These are phyloP conservation scores for Pangasius mekongensis DNA, from an alignment of 2,797 vertebrate genomes.

Conservation along the genomic window DNA sequence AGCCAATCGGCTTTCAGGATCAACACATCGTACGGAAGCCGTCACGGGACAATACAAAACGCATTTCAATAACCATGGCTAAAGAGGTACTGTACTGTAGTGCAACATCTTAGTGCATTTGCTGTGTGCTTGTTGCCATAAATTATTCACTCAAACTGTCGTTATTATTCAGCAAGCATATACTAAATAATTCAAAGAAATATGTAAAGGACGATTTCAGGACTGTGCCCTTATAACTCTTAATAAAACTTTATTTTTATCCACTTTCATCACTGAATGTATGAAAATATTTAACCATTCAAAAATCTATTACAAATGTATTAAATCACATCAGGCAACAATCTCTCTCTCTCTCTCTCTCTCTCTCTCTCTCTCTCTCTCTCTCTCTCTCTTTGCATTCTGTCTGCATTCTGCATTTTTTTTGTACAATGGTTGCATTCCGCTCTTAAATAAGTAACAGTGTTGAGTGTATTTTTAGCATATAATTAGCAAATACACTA, in stretches of 20 bases:
- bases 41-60: neutral
- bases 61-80: neutral
- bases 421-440: neutral
- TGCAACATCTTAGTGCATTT: neutral
- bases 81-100: too few species aligned
- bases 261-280: neutral
- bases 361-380: too few species aligned
- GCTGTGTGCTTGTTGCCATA: neutral
- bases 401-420: too few species aligned
- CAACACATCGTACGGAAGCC: conserved; percentile 31
- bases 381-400: too few species aligned
- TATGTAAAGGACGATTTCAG: neutral
- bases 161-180: neutral
- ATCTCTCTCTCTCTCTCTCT: too few species aligned
- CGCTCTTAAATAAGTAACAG: neutral
- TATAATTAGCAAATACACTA: neutral
- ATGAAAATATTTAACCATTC: neutral
- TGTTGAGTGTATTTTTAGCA: neutral
- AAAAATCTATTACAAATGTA: neutral
- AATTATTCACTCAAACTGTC: neutral
- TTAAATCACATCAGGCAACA: neutral
- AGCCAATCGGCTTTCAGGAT: conserved; percentile 45
- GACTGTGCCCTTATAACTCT: neutral
- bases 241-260: neutral
- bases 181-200: neutral